These are phyloP conservation scores for Chloroceryle amazona DNA, from an alignment of 2,797 vertebrate genomes.

Conservation along the genomic window DNA sequence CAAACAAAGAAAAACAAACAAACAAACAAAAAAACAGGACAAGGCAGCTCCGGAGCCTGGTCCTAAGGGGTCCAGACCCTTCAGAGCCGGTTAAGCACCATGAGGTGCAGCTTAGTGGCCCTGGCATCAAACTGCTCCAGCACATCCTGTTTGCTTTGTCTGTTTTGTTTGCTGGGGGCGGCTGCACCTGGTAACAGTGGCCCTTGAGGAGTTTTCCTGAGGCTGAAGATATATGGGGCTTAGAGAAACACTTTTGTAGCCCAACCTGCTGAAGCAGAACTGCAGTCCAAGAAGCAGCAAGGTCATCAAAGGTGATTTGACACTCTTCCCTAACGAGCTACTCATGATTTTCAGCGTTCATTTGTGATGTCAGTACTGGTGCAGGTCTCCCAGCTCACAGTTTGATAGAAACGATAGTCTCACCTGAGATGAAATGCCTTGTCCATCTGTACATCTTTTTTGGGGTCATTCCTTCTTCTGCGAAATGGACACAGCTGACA, in stretches of 20 bases:
- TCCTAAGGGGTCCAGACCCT: no score
- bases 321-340: background rate
- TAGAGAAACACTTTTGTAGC: background rate
- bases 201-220: background rate
- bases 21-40: no score
- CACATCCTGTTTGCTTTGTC: no score
- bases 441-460: background rate
- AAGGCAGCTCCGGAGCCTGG: no score
- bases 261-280: background rate
- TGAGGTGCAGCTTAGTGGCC: no score
- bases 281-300: background rate
- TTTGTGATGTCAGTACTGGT: background rate
- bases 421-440: slow-evolving; percentile 16
- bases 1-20: no score
- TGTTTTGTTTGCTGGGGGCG: no score
- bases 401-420: background rate
- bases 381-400: background rate
- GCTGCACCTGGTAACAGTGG: no score
- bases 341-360: background rate
- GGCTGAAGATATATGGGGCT: background rate
- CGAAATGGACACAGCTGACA: background rate
- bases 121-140: no score
- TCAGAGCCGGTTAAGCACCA: no score
- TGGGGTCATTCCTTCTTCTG: background rate
- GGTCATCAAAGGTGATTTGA: slow-evolving; percentile 23